A percentile compares a stretch with the other conserved stretches of the same genome.
Conservation (phyloP, 2,113 vertebrate genomes). For the Sceloporus undulatus region DNA sequence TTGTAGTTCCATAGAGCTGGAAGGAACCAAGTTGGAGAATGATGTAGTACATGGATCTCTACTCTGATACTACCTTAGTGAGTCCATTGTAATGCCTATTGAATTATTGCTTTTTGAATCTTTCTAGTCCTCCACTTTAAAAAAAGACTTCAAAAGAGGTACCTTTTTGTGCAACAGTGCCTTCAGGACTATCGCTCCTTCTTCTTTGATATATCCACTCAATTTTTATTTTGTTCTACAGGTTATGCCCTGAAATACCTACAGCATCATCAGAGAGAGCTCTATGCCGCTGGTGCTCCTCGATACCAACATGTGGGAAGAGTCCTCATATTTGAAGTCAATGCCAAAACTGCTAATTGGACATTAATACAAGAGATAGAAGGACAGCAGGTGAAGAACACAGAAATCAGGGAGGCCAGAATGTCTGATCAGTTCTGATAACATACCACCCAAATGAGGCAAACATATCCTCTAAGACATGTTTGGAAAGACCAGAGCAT, state of each 20-base stretch:
- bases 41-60: neutral
- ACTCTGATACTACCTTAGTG: neutral
- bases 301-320: constrained; percentile 69
- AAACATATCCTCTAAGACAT: too few relatives aligned
- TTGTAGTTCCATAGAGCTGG: too few relatives aligned
- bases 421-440: too few relatives aligned
- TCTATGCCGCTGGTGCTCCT: constrained; percentile 69
- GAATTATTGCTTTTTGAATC: too few relatives aligned
- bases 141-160: neutral
- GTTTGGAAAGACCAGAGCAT: too few relatives aligned
- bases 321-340: constrained; percentile 65
- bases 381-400: constrained; percentile 66
- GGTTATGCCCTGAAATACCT: constrained; percentile 69
- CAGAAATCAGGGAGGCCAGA: neutral
- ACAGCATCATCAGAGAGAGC: neutral
- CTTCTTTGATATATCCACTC: neutral
- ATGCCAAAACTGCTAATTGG: constrained; percentile 42
- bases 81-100: neutral
- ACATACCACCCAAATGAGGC: too few relatives aligned
- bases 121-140: neutral
- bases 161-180: neutral
- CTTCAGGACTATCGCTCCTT: neutral
- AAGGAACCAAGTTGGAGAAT: too few relatives aligned
- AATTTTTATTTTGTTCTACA: constrained; percentile 25
- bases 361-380: constrained; percentile 58